phyloP scores from a whole-genome alignment of 2,113 vertebrate species.

The Cynocephalus volans region DNA sequence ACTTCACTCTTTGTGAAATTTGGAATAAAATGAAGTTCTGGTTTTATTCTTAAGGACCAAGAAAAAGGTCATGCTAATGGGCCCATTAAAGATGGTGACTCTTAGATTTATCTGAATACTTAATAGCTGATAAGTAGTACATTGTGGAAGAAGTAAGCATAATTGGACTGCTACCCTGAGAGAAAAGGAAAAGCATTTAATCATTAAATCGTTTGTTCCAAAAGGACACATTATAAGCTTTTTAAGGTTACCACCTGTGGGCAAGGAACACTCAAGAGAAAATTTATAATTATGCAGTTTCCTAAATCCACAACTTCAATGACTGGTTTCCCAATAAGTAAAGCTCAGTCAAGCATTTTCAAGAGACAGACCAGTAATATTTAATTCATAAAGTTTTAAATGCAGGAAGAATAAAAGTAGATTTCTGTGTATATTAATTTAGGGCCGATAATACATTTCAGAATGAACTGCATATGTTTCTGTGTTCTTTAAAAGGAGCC shows the following conservation, averaged over 20 bases:
- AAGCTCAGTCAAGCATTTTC: constrained; percentile 62
- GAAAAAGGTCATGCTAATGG: constrained; percentile 57
- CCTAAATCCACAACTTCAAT: constrained; percentile 12
- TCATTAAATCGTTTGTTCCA: constrained; percentile 75
- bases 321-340: constrained; percentile 57
- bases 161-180: constrained; percentile 66
- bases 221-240: constrained; percentile 64
- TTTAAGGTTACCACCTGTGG: constrained; percentile 71
- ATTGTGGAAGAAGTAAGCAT: constrained; percentile 60
- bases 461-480: neutral
- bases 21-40: constrained; percentile 55
- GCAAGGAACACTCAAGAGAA: constrained; percentile 35
- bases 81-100: constrained; percentile 33
- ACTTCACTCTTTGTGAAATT: constrained; percentile 46
- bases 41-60: constrained; percentile 59
- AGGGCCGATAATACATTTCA: constrained; percentile 37
- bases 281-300: constrained; percentile 67
- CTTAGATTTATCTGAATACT: constrained; percentile 64
- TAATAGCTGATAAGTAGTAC: constrained; percentile 61
- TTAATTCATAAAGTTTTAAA: constrained; percentile 74
- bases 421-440: constrained; percentile 26
- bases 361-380: constrained; percentile 41
- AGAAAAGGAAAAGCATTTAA: constrained; percentile 52
- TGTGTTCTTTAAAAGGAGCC: neutral
- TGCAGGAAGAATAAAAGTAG: constrained; percentile 59